Percentiles rank a stretch among this genome's conserved stretches.
Evolutionary conservation across 2,888 invertebrate species (phyloP).

Genomic region (Rhabditoides inermis): DNA sequence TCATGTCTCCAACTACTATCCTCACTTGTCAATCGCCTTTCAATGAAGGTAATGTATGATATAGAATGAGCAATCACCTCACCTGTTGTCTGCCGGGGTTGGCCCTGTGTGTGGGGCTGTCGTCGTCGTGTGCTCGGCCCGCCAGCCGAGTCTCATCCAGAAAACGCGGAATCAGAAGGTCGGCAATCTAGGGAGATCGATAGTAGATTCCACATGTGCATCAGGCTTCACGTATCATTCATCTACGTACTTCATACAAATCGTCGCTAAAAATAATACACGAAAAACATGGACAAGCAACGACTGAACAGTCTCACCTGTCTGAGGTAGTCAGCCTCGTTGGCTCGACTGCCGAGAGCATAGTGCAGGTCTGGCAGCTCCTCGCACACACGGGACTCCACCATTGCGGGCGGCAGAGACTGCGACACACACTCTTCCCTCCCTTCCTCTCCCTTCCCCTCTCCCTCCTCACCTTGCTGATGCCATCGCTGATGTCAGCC

Average conservation of each 20-base stretch:
- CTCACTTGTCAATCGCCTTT: no score
- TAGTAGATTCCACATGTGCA: no score
- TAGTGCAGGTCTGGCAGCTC: conserved; percentile 32
- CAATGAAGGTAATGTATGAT: no score
- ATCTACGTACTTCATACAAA: not conserved
- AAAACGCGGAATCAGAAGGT: conserved; percentile 36
- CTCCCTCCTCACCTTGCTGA: conserved; percentile 8
- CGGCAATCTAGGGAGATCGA: conserved; percentile 22
- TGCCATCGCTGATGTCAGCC: conserved; percentile 8
- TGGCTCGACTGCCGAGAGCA: conserved; percentile 30
- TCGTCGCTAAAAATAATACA: conserved; percentile 4
- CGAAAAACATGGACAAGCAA: not conserved
- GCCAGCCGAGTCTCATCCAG: conserved; percentile 40
- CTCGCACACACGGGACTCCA: conserved; percentile 30
- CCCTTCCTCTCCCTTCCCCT: not conserved
- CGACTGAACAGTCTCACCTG: conserved; percentile 8
- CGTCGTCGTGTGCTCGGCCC: conserved; percentile 37
- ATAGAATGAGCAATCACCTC: no score
- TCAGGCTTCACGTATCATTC: no score
- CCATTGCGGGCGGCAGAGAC: conserved; percentile 17
- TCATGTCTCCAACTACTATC: no score
- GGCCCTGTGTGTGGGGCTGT: no score
- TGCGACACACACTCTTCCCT: not conserved
- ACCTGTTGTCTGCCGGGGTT: no score
- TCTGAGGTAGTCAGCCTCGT: conserved; percentile 36